Conservation (phyloP, 2,888 invertebrate species). For the Tubiluchus corallicola region DNA sequence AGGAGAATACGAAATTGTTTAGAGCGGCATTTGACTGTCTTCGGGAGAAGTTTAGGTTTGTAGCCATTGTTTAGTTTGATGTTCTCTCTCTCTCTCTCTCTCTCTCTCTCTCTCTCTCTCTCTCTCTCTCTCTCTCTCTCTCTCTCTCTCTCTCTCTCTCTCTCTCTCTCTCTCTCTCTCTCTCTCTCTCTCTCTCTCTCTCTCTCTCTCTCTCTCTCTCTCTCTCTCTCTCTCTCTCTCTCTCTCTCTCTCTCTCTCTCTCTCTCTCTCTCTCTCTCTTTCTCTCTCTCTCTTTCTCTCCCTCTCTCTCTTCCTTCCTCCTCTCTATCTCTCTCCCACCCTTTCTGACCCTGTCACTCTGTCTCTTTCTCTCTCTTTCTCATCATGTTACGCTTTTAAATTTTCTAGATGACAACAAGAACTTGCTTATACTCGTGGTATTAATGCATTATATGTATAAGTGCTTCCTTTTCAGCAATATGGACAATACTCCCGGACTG, state of each 20-base stretch:
- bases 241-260: constrained; percentile 3
- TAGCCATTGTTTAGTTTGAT: too few relatives aligned
- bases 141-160: constrained; percentile 3
- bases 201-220: constrained; percentile 3
- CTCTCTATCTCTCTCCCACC: not conserved
- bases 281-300: constrained; percentile 3
- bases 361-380: constrained; percentile 1
- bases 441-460: too few relatives aligned
- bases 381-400: too few relatives aligned
- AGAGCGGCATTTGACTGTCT: too few relatives aligned
- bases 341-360: not conserved
- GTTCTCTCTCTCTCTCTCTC: not conserved
- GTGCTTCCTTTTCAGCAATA: too few relatives aligned
- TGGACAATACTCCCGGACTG: too few relatives aligned
- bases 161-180: constrained; percentile 3
- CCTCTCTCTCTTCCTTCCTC: too few relatives aligned
- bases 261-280: constrained; percentile 3
- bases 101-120: constrained; percentile 3
- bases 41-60: too few relatives aligned
- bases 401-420: too few relatives aligned
- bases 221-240: constrained; percentile 3
- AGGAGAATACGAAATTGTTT: too few relatives aligned
- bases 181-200: constrained; percentile 3
- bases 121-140: constrained; percentile 3
- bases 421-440: too few relatives aligned